These are phyloP conservation scores for Rhineura floridana DNA, from an alignment of 2,113 vertebrate species.

Conservation along the genomic window DNA sequence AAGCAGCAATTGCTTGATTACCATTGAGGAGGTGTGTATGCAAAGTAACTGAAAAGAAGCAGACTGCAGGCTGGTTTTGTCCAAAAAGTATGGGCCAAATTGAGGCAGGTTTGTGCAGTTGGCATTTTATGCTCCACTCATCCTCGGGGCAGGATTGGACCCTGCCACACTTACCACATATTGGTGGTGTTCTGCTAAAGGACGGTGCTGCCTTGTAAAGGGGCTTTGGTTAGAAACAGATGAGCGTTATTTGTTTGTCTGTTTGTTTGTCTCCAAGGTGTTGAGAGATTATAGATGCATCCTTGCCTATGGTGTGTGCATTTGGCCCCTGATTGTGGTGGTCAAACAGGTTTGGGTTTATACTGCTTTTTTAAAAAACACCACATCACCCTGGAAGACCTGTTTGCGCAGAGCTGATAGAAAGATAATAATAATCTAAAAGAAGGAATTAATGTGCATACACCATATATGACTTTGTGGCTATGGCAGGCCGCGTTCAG, in stretches of 20 bases:
- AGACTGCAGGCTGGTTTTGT: neutral
- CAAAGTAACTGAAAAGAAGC: neutral
- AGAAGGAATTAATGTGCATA: neutral
- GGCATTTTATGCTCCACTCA: neutral
- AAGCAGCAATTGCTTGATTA: neutral
- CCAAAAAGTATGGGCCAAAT: neutral
- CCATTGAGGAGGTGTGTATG: neutral
- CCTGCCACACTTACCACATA: no score
- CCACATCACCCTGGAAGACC: neutral
- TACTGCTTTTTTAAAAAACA: no score
- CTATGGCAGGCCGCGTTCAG: neutral
- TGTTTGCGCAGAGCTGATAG: neutral
- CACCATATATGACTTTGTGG: neutral
- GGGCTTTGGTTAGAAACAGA: neutral
- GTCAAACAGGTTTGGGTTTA: neutral
- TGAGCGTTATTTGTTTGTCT: no score
- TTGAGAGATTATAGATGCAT: neutral
- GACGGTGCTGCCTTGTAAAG: neutral
- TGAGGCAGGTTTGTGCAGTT: neutral
- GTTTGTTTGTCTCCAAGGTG: neutral
- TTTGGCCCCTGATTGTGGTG: neutral
- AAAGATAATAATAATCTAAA: neutral
- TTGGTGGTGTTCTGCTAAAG: neutral
- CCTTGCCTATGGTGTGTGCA: no score
- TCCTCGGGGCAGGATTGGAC: no score